Conservation (phyloP, 2,888 invertebrate species). For the Cerceris ruficornis region DNA sequence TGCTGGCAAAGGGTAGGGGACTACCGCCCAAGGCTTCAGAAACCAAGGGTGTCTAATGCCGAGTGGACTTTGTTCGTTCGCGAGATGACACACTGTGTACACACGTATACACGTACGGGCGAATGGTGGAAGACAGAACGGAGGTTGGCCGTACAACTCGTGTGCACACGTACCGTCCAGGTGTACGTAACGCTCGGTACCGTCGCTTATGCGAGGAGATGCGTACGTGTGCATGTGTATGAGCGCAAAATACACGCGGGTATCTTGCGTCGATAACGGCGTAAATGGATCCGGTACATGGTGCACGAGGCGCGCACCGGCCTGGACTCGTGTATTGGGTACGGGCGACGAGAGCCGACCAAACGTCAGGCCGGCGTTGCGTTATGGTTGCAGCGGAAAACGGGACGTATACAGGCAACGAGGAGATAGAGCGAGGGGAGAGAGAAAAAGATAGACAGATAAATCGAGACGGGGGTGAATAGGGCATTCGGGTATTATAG, state of each 20-base stretch:
- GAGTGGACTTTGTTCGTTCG: conserved; percentile 76
- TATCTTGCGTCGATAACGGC: conserved; percentile 55
- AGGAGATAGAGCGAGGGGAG: background rate
- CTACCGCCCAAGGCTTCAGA: conserved; percentile 77
- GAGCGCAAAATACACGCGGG: conserved; percentile 49
- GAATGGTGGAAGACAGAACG: conserved; percentile 11
- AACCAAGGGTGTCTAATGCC: conserved; percentile 76
- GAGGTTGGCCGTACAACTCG: conserved; percentile 14
- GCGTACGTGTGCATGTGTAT: conserved; percentile 15
- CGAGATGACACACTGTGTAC: conserved; percentile 66
- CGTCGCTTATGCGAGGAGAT: conserved; percentile 1
- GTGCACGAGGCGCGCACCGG: conserved; percentile 28
- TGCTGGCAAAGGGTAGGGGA: conserved; percentile 76
- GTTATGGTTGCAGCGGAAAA: conserved; percentile 53
- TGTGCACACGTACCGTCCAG: conserved; percentile 22
- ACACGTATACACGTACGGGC: conserved; percentile 19
- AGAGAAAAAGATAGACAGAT: background rate
- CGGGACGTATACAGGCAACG: conserved; percentile 25
- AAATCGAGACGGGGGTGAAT: too few species aligned
- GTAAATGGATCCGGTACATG: conserved; percentile 50
- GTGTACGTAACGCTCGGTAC: conserved; percentile 15
- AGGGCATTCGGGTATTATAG: conserved; percentile 32
- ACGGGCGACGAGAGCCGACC: conserved; percentile 32
- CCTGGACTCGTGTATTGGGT: conserved; percentile 30
- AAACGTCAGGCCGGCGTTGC: conserved; percentile 52